phyloP scores from a whole-genome alignment of 2,797 vertebrate species.

The Scolopax rusticola region DNA sequence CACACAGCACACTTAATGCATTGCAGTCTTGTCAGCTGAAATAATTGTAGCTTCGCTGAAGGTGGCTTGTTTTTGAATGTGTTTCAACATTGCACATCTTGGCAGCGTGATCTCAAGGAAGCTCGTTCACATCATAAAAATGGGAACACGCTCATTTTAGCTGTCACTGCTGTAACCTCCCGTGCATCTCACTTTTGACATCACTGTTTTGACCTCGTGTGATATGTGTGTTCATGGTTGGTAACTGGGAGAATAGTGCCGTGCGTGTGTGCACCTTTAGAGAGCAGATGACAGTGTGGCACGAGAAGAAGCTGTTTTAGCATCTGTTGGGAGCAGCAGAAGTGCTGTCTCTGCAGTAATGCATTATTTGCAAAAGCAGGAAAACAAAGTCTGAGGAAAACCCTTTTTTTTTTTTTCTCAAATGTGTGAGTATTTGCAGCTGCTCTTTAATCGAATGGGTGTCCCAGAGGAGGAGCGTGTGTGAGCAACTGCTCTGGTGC shows the following conservation, averaged over 20 bases:
- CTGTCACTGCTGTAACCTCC: slow-evolving; percentile 10
- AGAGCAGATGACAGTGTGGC: not conserved
- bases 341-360: not conserved
- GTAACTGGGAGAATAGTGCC: not conserved
- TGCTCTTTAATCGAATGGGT: not conserved
- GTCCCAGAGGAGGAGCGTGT: not conserved
- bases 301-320: not conserved
- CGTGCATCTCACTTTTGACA: not conserved
- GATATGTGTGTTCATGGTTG: not conserved
- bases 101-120: not conserved
- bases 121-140: not conserved
- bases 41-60: not conserved
- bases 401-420: fast-evolving
- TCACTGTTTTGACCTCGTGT: not conserved
- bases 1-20: not conserved
- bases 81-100: not conserved
- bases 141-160: not conserved
- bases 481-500: not conserved
- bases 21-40: not conserved
- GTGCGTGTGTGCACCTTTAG: not conserved
- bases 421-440: not conserved
- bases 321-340: not conserved
- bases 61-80: not conserved
- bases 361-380: not conserved
- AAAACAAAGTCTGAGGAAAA: not conserved